Evolutionary conservation across 2,797 vertebrate species (phyloP).

Genomic region (Pantherophis alleghaniensis): DNA sequence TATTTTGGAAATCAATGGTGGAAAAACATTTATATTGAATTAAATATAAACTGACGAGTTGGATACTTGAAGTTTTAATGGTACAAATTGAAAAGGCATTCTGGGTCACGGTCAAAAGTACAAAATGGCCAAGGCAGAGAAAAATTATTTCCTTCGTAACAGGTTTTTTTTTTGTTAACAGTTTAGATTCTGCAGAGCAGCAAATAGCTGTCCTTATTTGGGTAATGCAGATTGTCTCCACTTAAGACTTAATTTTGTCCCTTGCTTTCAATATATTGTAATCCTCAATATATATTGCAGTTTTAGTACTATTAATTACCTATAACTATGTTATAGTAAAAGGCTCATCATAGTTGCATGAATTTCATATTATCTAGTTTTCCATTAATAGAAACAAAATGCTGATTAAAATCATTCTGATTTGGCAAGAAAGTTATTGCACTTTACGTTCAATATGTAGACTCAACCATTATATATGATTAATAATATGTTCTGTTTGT

Average conservation of each 20-base stretch:
- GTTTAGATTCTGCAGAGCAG: background rate
- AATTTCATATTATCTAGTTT: background rate
- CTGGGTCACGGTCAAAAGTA: background rate
- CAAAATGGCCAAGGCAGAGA: background rate
- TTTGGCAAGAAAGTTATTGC: background rate
- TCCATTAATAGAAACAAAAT: background rate
- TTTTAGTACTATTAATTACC: background rate
- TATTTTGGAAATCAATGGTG: background rate
- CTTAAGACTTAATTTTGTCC: background rate
- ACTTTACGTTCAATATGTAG: too few species aligned
- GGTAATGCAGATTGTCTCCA: background rate
- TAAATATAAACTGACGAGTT: background rate
- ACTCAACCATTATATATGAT: background rate
- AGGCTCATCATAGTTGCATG: background rate
- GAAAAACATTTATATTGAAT: background rate
- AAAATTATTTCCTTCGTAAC: background rate
- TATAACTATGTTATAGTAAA: background rate
- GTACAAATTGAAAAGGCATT: background rate
- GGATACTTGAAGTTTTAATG: background rate
- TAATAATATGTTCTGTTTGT: background rate
- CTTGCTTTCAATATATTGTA: background rate
- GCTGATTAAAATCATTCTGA: background rate
- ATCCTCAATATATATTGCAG: background rate
- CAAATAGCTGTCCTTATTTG: background rate
- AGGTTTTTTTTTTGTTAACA: background rate